Evolutionary conservation across 2,113 vertebrate species (phyloP), one percentile per base, ranked within the genome.

Genomic region (Pseudolaguvia tuberculata): DNA sequence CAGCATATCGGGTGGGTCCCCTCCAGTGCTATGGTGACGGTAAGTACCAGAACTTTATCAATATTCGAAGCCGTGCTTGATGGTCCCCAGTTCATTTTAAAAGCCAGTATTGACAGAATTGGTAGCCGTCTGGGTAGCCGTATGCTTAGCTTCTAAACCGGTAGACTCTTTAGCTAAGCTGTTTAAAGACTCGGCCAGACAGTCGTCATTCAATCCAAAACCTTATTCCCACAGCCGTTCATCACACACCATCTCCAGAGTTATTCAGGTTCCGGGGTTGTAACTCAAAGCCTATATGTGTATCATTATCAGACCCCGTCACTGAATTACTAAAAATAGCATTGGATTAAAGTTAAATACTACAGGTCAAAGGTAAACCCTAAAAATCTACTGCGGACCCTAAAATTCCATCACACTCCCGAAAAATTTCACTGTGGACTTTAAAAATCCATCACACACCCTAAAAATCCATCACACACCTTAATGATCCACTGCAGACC

Each of bases 11-110:
- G 84, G 86, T 98, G 29, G 95, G 96, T 2, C 93, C 94, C 67
- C 89, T 98, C 1, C 91, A 90, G 78, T 98, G 96, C 80, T 88
- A 75, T 51, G 96, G 94, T 83, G 96, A 98, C 84, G 92, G 95
- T 98, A 93, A 96, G 96, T 95, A 83, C 0, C 61, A 42, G 14
- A 52, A 31, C 12, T 52, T 52, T 48, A 23, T 7, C 10, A 42
- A 42, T 35, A 59, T 35, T 61, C 18, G 1, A 27, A 42, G 1
- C 5, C 39, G 7, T 42, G 8, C 4, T 6, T 42, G 4, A 42
- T 42, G 39, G 39, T 42, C 39, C 39, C 4, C 39, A 27, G 15
- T 59, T 11, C 6, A 29, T 31, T 10, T 18, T 59, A 17, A 1
- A 57, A 15, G 14, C 15, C 56, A n/a, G n/a, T n/a, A n/a, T 58